These are phyloP conservation scores for Ceratoteleas bidentatus DNA, from an alignment of 1,140 invertebrate species.

Conservation along the genomic window DNA sequence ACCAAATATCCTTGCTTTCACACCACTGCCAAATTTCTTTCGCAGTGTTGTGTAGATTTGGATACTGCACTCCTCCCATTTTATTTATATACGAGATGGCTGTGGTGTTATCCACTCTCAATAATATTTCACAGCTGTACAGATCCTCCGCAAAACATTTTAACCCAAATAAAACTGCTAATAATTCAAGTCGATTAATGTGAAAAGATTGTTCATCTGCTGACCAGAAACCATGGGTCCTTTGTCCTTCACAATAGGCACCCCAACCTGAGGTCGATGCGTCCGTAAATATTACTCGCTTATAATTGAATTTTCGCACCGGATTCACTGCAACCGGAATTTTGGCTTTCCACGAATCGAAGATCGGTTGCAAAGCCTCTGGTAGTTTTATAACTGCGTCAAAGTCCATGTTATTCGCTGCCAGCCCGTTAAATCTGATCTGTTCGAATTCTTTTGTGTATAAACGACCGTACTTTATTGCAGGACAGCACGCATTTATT, in stretches of 20 bases:
- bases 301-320: background rate
- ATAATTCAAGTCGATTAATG: background rate
- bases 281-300: background rate
- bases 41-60: background rate
- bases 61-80: background rate
- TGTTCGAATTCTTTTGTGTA: conserved; percentile 1
- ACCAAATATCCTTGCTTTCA: background rate
- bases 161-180: background rate
- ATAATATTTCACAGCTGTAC: background rate
- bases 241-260: background rate
- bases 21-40: background rate
- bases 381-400: background rate
- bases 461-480: conserved; percentile 1
- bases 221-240: background rate
- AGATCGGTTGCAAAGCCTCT: background rate
- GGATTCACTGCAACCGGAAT: background rate
- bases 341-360: background rate
- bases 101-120: background rate
- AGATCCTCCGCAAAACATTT: background rate
- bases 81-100: background rate
- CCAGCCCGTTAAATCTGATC: background rate
- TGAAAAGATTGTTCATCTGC: background rate
- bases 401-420: background rate
- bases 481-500: background rate
- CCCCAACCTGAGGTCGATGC: conserved; percentile 3